phyloP scores from a whole-genome alignment of 1,140 invertebrate species.

The Bombus soroeensis region DNA sequence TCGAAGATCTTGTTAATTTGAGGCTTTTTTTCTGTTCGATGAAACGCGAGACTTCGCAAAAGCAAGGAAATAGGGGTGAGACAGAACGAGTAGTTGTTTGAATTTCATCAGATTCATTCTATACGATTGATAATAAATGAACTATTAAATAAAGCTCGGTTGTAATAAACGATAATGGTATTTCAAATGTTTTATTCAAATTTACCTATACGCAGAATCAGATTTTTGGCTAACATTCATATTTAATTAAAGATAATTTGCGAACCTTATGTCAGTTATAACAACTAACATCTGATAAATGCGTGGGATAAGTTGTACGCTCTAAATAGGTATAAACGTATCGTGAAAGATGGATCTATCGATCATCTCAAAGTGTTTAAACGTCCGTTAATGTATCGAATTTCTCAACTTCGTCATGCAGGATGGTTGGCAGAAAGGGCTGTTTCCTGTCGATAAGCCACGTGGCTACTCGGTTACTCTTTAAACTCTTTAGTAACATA shows the following conservation, averaged over 20 bases:
- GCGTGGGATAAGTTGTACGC: neutral
- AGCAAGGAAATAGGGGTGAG: neutral
- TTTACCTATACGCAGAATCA: neutral
- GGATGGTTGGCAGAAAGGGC: constrained; percentile 33
- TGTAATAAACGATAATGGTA: too few species aligned
- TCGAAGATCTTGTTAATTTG: neutral
- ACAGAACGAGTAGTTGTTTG: neutral
- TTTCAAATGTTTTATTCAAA: too few species aligned
- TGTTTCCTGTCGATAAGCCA: constrained; percentile 54
- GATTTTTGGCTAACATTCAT: neutral
- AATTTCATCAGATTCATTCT: neutral
- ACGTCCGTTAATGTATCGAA: constrained; percentile 56
- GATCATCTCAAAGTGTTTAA: constrained; percentile 34
- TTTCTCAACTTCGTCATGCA: constrained; percentile 44
- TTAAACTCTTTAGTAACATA: constrained; percentile 49
- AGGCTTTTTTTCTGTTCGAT: neutral
- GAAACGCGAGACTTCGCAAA: neutral
- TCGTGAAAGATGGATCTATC: constrained; percentile 1
- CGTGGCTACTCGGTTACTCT: constrained; percentile 60
- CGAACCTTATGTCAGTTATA: neutral
- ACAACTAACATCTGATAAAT: neutral
- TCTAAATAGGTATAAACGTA: neutral
- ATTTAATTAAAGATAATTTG: neutral
- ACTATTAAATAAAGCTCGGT: too few species aligned
- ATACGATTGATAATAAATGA: too few species aligned